phyloP scores from a whole-genome alignment of 2,797 vertebrate genomes.

The Ctenopoma kingsleyae region DNA sequence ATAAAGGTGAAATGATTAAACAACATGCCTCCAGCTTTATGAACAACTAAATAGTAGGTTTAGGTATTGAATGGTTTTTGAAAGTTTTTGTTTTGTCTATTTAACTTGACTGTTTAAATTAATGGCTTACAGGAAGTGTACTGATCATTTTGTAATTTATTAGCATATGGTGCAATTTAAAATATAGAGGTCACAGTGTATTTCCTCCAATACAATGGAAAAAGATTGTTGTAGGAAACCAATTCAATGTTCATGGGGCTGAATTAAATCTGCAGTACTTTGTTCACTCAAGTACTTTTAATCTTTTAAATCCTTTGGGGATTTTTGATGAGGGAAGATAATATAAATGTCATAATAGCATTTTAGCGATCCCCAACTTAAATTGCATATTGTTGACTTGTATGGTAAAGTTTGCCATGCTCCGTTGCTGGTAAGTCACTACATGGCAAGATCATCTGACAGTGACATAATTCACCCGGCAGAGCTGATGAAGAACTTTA shows the following conservation, averaged over 20 bases:
- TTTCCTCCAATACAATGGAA: background rate
- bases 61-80: background rate
- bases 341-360: background rate
- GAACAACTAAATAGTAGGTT: no score
- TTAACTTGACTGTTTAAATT: background rate
- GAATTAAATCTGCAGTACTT: background rate
- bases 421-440: conserved; percentile 14
- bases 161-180: conserved; percentile 1
- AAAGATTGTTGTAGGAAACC: background rate
- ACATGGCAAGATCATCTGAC: conserved; percentile 11
- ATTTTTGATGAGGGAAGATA: background rate
- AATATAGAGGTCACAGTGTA: background rate
- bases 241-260: background rate
- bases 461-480: conserved; percentile 27
- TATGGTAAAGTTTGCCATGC: conserved; percentile 7
- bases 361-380: background rate
- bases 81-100: background rate
- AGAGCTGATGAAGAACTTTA: conserved; percentile 18
- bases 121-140: background rate
- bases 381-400: conserved; percentile 15
- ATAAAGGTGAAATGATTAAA: no score
- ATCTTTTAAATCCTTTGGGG: background rate
- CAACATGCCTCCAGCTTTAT: no score
- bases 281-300: background rate
- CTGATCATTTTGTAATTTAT: background rate